Conservation (phyloP, 2,797 vertebrate genomes). For the Acomys russatus region DNA sequence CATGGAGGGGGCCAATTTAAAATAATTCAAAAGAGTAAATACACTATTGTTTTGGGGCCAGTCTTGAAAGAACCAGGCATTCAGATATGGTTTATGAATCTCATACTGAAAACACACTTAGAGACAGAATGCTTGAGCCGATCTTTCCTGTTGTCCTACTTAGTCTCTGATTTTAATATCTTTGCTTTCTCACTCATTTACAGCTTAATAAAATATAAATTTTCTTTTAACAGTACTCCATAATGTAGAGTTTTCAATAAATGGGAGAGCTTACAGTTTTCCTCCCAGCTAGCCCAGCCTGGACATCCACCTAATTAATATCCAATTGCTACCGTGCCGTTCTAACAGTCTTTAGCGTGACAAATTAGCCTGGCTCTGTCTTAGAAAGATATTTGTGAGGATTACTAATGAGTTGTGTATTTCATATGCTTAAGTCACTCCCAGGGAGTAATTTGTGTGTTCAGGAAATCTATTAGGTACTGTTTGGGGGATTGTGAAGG, state of each 20-base stretch:
- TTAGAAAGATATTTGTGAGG: conserved; percentile 56
- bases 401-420: conserved; percentile 71
- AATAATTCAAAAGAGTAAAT: neutral
- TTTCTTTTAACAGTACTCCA: conserved; percentile 33
- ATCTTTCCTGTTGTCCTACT: neutral
- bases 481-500: neutral
- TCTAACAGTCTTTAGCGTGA: conserved; percentile 50
- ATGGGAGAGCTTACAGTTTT: neutral
- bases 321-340: neutral
- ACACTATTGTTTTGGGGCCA: conserved; percentile 16
- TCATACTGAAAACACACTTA: neutral
- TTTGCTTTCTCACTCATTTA: conserved; percentile 10
- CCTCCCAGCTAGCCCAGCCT: neutral
- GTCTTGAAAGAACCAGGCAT: conserved; percentile 24
- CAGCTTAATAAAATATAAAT: conserved; percentile 7
- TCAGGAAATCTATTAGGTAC: conserved; percentile 19
- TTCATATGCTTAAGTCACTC: conserved; percentile 55
- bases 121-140: neutral
- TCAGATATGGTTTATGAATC: neutral
- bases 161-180: neutral
- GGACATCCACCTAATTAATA: conserved; percentile 56
- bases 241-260: conserved; percentile 15
- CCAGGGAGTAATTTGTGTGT: conserved; percentile 50
- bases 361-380: conserved; percentile 54
- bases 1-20: neutral